A percentile compares a stretch with the other conserved stretches of the same genome.
These are phyloP conservation scores for Conopomorpha cramerella DNA, from an alignment of 1,140 invertebrate genomes.

Conservation along the genomic window DNA sequence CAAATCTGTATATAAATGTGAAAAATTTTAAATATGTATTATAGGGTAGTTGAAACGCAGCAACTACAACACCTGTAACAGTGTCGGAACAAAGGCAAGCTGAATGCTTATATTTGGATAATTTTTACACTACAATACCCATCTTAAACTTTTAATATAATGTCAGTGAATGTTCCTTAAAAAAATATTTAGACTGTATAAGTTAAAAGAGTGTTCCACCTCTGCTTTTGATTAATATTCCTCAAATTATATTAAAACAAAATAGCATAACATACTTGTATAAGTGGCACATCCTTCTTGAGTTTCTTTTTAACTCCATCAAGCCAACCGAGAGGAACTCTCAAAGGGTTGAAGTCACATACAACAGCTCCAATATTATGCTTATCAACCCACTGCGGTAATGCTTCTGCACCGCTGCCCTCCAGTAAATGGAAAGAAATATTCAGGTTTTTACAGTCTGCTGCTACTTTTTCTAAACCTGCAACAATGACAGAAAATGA, in stretches of 20 bases:
- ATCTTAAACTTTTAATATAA: too few relatives aligned
- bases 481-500: conserved; percentile 6
- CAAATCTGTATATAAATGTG: too few relatives aligned
- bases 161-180: too few relatives aligned
- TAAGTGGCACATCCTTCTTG: conserved; percentile 74
- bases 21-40: too few relatives aligned
- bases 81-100: too few relatives aligned
- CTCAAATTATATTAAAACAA: conserved; percentile 30
- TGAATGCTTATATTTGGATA: too few relatives aligned
- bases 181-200: too few relatives aligned
- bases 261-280: conserved; percentile 60
- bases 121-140: too few relatives aligned
- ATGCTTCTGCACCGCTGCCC: conserved; percentile 71
- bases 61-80: too few relatives aligned
- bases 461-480: conserved; percentile 73
- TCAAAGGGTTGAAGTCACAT: conserved; percentile 82
- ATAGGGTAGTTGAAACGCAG: too few relatives aligned
- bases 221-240: too few relatives aligned
- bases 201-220: too few relatives aligned
- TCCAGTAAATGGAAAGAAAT: conserved; percentile 82
- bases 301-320: conserved; percentile 71
- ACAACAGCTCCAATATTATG: conserved; percentile 80
- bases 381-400: conserved; percentile 73
- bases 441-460: conserved; percentile 72
- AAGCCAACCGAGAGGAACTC: conserved; percentile 72